Evolutionary conservation across 2,888 invertebrate species (phyloP).

Genomic region (Apodemia duryi): DNA sequence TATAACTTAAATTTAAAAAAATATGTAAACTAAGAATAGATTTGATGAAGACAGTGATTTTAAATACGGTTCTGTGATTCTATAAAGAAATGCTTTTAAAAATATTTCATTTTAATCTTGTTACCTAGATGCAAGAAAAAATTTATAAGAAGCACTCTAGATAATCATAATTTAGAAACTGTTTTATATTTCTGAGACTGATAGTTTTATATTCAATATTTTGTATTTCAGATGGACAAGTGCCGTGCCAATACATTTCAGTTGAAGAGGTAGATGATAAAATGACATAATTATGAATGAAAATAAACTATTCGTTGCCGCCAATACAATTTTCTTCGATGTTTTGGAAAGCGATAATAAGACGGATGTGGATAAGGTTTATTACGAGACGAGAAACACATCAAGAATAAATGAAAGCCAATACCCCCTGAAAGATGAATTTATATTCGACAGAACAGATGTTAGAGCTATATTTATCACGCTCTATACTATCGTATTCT

Average conservation of each 20-base stretch:
- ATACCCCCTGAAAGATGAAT: slow-evolving; percentile 75
- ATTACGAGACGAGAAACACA: slow-evolving; percentile 35
- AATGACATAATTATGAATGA: slow-evolving; percentile 47
- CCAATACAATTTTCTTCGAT: slow-evolving; percentile 44
- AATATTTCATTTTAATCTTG: not conserved
- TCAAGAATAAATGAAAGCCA: slow-evolving; percentile 47
- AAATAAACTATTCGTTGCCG: slow-evolving; percentile 45
- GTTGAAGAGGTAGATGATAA: slow-evolving; percentile 21
- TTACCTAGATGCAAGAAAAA: not conserved
- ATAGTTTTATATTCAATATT: too few relatives aligned
- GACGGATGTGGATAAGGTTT: slow-evolving; percentile 23
- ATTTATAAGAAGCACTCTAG: slow-evolving; percentile 1
- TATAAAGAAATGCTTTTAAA: not conserved
- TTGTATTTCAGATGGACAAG: slow-evolving; percentile 51
- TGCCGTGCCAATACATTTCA: slow-evolving; percentile 19
- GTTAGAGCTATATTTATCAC: slow-evolving; percentile 86
- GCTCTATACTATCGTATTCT: slow-evolving; percentile 87
- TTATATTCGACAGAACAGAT: slow-evolving; percentile 87
- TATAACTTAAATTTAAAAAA: too few relatives aligned
- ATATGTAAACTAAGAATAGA: too few relatives aligned
- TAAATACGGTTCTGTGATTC: not conserved
- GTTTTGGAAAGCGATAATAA: slow-evolving; percentile 36
- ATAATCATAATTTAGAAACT: not conserved
- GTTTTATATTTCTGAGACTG: not conserved
- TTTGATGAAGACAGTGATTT: not conserved